Base-by-base conservation (phyloP, 2,888 invertebrate genomes). In the Drosophila eohydei region DNA sequence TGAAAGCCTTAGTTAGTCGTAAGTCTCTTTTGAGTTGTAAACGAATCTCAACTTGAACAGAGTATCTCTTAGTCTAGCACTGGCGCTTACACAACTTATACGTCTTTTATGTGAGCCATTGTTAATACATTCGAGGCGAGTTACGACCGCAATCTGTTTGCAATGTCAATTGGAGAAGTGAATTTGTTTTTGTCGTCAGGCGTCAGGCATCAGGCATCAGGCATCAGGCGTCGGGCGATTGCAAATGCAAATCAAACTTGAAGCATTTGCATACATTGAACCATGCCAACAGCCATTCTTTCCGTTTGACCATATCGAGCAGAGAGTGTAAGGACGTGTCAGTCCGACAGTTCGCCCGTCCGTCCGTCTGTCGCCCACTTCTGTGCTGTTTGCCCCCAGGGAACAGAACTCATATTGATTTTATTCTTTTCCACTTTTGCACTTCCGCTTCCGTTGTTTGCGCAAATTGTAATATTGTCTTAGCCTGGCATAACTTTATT, bases 381-480 rank as follows among this genome's bases (percentile, higher is more conserved):
- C 51, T 38, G 50, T 54, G 64, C 63, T 50, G 71, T 48, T 69
- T 67, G 61, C 51, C 48, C 44, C 68, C 16, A 60, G 75, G 70
- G 32, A 8, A 50, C 61, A 65, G 58, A 71, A 50, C 58, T 65
- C 69, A 67, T 73, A 86, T 83, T 76, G 79, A 86, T 83, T 83
- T 76, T 58, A 26, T 61, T 64, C 68, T 56, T 74, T 58, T 56
- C 50, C 56, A 52, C 50, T 63, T 78, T 66, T 72, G 64, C 60
- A 82, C 82, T 82, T 86, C 87, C 87, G 89, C 52, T 88, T 86
- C 84, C 82, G 81, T 60, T 82, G 79, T 75, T 87, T 87, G 74
- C 68, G 64, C 67, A 86, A 83, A 76, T 83, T 79, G 76, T 78
- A 82, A 87, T 76, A 84, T 84, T 78, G 70, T 72, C 68, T 71